Evolutionary conservation across 2,797 vertebrate species (phyloP).

Genomic region (Ctenosaura bakeri): DNA sequence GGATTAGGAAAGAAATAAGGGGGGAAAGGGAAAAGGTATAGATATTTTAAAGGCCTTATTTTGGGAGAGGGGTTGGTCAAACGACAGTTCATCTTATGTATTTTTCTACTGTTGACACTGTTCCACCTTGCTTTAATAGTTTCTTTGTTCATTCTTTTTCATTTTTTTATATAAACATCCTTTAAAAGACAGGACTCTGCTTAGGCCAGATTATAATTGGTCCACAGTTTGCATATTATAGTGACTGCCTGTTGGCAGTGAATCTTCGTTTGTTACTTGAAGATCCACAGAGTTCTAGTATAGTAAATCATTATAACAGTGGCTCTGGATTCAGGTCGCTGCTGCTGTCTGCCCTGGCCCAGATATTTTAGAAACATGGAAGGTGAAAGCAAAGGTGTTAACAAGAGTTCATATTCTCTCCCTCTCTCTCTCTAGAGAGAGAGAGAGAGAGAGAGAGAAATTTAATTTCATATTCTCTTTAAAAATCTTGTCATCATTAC

Average conservation of each 20-base stretch:
- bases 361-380: no score
- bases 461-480: no score
- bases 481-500: no score
- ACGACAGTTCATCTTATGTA: neutral
- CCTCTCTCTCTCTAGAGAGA: neutral
- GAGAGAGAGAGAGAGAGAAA: no score
- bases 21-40: no score
- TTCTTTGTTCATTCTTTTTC: neutral
- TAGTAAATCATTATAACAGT: neutral
- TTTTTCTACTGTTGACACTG: constrained; percentile 7
- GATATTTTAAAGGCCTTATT: neutral
- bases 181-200: neutral
- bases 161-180: neutral
- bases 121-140: neutral
- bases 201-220: no score
- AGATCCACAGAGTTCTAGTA: neutral
- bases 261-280: neutral
- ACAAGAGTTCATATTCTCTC: neutral
- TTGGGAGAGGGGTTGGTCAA: no score
- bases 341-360: no score
- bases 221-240: neutral
- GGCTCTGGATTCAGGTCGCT: no score
- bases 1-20: constrained; percentile 5
- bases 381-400: neutral
- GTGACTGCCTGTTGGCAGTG: neutral